Conservation (phyloP, 2,888 invertebrate species). For the Platycheirus albimanus region DNA sequence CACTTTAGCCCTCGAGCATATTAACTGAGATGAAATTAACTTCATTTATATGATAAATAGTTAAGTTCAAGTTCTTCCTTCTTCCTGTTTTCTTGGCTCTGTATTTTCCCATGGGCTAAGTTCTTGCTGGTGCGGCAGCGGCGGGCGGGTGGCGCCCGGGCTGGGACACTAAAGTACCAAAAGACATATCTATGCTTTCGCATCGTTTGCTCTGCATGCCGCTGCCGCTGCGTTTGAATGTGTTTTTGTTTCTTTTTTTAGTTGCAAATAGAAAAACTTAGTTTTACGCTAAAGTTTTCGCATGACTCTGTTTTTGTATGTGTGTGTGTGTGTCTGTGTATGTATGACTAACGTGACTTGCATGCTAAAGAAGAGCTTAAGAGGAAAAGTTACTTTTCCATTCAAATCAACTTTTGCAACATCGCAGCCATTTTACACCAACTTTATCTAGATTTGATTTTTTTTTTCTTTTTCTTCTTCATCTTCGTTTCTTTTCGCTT, state of each 20-base stretch:
- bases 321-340: constrained; percentile 14
- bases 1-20: constrained; percentile 57
- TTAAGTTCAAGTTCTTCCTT: constrained; percentile 63
- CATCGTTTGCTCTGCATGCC: constrained; percentile 15
- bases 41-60: constrained; percentile 74
- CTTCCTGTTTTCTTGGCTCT: constrained; percentile 10
- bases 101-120: constrained; percentile 3
- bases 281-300: constrained; percentile 55
- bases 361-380: constrained; percentile 39
- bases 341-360: constrained; percentile 60
- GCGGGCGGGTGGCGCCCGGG: constrained; percentile 15
- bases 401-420: constrained; percentile 56
- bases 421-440: constrained; percentile 52
- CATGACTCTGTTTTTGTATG: constrained; percentile 33
- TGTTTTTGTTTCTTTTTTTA: constrained; percentile 17
- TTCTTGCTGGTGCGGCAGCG: too few relatives aligned
- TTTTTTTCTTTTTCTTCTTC: not conserved
- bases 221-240: constrained; percentile 8
- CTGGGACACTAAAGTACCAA: constrained; percentile 18
- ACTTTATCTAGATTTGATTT: constrained; percentile 38
- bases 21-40: constrained; percentile 71
- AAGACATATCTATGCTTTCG: constrained; percentile 45
- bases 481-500: constrained; percentile 1
- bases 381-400: constrained; percentile 36
- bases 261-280: constrained; percentile 69